Evolutionary conservation across 2,113 vertebrate species (phyloP), one percentile per base, ranked within the genome.

Genomic region (Zosterops hypoxanthus): DNA sequence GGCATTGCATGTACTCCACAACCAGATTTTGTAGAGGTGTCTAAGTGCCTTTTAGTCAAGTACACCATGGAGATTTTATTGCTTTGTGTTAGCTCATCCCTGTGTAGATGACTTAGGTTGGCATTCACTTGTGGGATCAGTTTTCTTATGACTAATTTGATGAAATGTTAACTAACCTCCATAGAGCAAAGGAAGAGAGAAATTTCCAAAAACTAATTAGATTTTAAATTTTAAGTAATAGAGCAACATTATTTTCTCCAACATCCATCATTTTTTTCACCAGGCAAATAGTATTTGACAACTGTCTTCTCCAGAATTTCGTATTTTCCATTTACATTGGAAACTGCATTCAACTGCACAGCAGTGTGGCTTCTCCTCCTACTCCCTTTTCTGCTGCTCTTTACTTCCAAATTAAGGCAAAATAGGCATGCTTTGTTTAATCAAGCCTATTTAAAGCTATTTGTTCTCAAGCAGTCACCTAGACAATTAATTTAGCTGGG

Each of bases 401-500:
- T 84, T 55, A 85, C 22, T 76, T 96, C 87, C 82, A 87, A 93
- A 91, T 76, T 80, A 91, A 91, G 82, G 59, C 53, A 93, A 90
- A 95, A 90, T 26, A 69, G 2, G 0, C n/a, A 41, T 7, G 41
- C 53, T 90, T 79, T 79, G 20, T 94, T 82, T 87, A 88, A 90
- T 49, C 49, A 94, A 60, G 53, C 31, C 25, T 76, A 64, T 65
- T 93, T 92, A 36, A 87, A 87, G 46, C 41, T 72, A 60, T 31
- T 91, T 87, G 20, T 72, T 92, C 71, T 56, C 22, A 47, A 71
- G 22, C 34, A 87, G 26, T 88, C 61, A 94, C 66, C 63, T 72
- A 86, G 53, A 41, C 25, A 92, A 82, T 80, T 90, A 72, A 94
- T 87, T 52, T 44, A 72, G 41, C 31, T 85, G 34, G 23, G 39